phyloP scores from a whole-genome alignment of 2,888 invertebrate species.

The Cosmopolites sordidus region DNA sequence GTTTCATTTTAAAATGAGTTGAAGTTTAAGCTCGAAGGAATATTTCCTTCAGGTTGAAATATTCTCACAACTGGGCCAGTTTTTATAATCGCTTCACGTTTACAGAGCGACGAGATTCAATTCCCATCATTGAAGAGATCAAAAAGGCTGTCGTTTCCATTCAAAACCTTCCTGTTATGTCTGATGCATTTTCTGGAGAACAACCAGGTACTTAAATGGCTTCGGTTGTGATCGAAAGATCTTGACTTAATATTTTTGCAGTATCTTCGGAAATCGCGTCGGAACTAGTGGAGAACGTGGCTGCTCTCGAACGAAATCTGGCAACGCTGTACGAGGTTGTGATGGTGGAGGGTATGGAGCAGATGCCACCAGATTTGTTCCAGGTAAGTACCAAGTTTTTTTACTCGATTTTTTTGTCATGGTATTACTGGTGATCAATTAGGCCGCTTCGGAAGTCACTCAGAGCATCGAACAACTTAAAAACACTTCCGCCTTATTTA shows the following conservation, averaged over 20 bases:
- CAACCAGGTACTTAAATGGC: constrained; percentile 3
- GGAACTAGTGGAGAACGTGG: constrained; percentile 36
- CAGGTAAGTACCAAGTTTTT: constrained; percentile 19
- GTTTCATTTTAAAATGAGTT: too few relatives aligned
- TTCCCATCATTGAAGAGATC: constrained; percentile 36
- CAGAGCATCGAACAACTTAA: constrained; percentile 42
- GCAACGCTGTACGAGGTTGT: constrained; percentile 38
- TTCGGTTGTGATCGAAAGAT: too few relatives aligned
- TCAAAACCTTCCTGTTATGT: constrained; percentile 39
- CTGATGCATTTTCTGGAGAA: constrained; percentile 28
- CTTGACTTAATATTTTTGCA: constrained; percentile 12
- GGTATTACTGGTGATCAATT: background rate
- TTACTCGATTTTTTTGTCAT: background rate
- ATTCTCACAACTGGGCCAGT: background rate
- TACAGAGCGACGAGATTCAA: constrained; percentile 27
- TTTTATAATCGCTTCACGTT: too few relatives aligned
- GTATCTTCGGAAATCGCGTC: constrained; percentile 29
- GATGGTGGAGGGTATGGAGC: constrained; percentile 34
- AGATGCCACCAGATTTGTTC: constrained; percentile 37
- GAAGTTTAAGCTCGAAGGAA: background rate
- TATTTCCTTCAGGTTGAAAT: background rate
- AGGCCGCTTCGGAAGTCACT: constrained; percentile 40
- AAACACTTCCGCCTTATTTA: constrained; percentile 32
- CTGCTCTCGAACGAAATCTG: constrained; percentile 39
- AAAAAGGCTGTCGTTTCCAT: constrained; percentile 40